phyloP scores from a whole-genome alignment of 2,888 invertebrate species.

The Microplitis deprimator region DNA sequence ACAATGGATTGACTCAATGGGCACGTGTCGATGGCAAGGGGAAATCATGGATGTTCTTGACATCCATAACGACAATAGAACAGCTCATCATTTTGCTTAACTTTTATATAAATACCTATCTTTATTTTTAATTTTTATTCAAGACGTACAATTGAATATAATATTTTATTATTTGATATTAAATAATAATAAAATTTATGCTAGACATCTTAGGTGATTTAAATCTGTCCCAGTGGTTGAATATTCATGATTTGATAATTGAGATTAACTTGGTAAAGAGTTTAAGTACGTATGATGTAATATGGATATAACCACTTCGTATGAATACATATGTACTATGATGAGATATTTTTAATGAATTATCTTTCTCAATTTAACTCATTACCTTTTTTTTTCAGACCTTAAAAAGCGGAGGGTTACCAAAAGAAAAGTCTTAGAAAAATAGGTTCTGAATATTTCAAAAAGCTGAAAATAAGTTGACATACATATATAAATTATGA shows the following conservation, averaged over 20 bases:
- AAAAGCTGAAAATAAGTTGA: too few species aligned
- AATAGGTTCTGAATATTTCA: too few species aligned
- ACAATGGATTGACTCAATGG: slow-evolving; percentile 37
- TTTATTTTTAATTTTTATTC: background rate
- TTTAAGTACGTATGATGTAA: background rate
- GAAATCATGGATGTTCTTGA: slow-evolving; percentile 42
- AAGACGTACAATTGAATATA: background rate
- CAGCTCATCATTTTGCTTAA: slow-evolving; percentile 6
- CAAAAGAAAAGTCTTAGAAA: too few species aligned
- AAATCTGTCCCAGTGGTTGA: background rate
- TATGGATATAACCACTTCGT: background rate
- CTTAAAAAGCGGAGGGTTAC: too few species aligned
- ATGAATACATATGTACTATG: background rate
- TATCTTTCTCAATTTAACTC: too few species aligned
- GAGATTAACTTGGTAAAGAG: background rate
- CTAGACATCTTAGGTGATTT: background rate
- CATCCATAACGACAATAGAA: slow-evolving; percentile 35
- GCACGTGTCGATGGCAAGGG: slow-evolving; percentile 43
- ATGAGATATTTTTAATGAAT: too few species aligned
- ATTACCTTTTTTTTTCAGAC: too few species aligned
- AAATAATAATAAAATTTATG: background rate
- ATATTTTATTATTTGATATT: background rate
- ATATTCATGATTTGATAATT: slow-evolving; percentile 6
- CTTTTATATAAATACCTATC: background rate
- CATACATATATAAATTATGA: too few species aligned